phyloP scores from a whole-genome alignment of 2,888 invertebrate species.

The Synergus itoensis region DNA sequence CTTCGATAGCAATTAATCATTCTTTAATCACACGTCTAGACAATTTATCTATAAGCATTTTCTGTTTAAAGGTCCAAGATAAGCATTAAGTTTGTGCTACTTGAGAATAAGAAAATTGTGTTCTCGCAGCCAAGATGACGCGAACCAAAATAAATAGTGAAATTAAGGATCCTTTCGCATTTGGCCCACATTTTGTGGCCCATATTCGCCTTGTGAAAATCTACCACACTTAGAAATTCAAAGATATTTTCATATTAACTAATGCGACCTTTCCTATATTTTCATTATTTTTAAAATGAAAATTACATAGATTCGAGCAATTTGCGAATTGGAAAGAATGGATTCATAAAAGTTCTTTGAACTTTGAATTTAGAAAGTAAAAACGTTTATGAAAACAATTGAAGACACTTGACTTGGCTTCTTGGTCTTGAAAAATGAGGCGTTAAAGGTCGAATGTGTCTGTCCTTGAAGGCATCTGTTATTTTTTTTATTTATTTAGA shows the following conservation, averaged over 20 bases:
- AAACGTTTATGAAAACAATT: not conserved
- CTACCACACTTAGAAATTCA: not conserved
- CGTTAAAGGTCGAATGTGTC: not conserved
- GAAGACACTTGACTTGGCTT: not conserved
- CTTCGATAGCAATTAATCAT: not conserved
- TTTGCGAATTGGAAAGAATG: not conserved
- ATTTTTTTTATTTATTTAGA: not conserved
- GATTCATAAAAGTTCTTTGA: conserved; percentile 8
- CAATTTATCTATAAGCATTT: conserved; percentile 7
- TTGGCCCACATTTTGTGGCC: conserved; percentile 38
- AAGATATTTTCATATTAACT: not conserved
- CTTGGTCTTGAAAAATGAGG: conserved; percentile 18
- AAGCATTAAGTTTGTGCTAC: conserved; percentile 45
- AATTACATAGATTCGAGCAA: not conserved
- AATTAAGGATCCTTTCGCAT: conserved; percentile 51
- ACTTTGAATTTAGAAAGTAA: conserved; percentile 28
- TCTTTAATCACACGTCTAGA: conserved; percentile 24
- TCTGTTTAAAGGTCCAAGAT: conserved; percentile 35
- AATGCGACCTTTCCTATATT: not conserved
- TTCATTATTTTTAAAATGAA: not conserved
- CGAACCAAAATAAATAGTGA: conserved; percentile 46
- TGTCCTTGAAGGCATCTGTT: not conserved
- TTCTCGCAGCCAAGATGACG: conserved; percentile 45
- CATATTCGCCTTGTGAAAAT: conserved; percentile 21
- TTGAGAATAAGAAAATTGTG: conserved; percentile 46